Base-by-base conservation (phyloP, 2,888 invertebrate species). In the Heliconius cydno region DNA sequence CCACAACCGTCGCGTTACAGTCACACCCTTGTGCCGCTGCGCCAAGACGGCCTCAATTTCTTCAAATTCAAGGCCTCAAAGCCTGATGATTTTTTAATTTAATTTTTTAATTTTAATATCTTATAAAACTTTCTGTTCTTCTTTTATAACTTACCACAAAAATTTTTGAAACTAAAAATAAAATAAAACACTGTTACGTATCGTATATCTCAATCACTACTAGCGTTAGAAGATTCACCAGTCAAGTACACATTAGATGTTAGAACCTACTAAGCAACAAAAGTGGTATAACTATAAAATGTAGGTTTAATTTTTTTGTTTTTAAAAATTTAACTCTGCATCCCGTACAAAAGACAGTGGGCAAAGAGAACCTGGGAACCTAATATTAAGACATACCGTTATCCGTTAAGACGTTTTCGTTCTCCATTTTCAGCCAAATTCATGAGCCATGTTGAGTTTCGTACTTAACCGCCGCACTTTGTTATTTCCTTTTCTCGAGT, bases 201-300 rank as follows among this genome's bases (percentile, higher is more conserved):
- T 13, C n/a, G n/a, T 13, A 38, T 38, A 68, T 38, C 68, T 68
- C 10, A 68, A 22, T 12, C 30, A n/a, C 68, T 15, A 68, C 68
- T 68, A n/a, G 38, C 68, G 52, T 52, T 13, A 38, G 68, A 68
- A n/a, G 34, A 68, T 38, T 38, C 68, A n/a, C n/a, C 2, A 38
- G n/a, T 68, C n/a, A 68, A 68, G n/a, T 68, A 68, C 38, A 38
- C 10, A 38, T 38, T 68, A 22, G 34, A n/a, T n/a, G n/a, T 38
- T 38, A 19, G n/a, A 10, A 68, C n/a, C 34, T 38, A 38, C 22
- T 68, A 10, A 60, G n/a, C n/a, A 60, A n/a, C 4, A 13, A 68
- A 68, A 22, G 34, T n/a, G 68, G 68, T 38, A n/a, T 68, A 68
- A 67, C 34, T 67, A 34, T 30, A 67, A 22, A 67, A 67, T 19